Percentiles rank a stretch among this genome's conserved stretches.
Evolutionary conservation across 2,113 vertebrate genomes (phyloP).

Genomic region (Oxyura jamaicensis): DNA sequence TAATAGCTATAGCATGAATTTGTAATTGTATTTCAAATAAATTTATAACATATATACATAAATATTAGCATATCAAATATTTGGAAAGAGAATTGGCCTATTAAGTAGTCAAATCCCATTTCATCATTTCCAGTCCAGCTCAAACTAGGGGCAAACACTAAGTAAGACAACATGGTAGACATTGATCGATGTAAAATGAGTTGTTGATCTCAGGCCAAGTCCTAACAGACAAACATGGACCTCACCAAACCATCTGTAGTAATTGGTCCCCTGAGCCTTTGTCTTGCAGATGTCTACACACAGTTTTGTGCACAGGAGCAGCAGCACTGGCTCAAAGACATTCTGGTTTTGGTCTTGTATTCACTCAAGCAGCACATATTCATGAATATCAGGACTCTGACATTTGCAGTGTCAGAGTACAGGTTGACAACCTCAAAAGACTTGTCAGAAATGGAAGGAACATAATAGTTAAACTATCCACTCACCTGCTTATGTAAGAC

Average conservation of each 20-base stretch:
- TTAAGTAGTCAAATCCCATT: background rate
- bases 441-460: background rate
- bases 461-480: background rate
- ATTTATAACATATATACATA: background rate
- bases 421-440: background rate
- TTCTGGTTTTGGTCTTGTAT: background rate
- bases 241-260: background rate
- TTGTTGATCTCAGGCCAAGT: background rate
- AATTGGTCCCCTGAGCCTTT: background rate
- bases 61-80: background rate
- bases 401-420: background rate
- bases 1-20: background rate
- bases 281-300: background rate
- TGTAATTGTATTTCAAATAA: background rate
- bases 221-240: background rate
- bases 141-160: background rate
- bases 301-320: background rate
- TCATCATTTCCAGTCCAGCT: background rate
- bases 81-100: background rate
- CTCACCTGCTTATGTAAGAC: background rate
- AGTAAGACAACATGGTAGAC: background rate
- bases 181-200: background rate
- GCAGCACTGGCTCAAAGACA: background rate
- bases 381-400: background rate
- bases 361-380: background rate